Evolutionary conservation across 2,797 vertebrate genomes (phyloP).

Genomic region (Ataeniobius toweri): DNA sequence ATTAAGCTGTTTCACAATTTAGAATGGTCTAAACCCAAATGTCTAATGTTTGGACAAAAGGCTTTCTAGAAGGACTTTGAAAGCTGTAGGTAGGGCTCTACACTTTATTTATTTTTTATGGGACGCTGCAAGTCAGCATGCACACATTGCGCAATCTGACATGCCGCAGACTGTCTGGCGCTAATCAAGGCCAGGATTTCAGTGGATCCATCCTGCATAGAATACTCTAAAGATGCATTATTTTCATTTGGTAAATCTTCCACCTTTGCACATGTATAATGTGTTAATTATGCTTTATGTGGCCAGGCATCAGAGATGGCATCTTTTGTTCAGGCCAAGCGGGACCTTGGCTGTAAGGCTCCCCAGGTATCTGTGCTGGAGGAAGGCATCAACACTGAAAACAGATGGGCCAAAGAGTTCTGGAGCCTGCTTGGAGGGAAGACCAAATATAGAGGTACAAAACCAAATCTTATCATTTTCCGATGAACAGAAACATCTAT

Average conservation of each 20-base stretch:
- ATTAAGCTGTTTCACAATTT: background rate
- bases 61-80: background rate
- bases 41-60: background rate
- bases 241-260: background rate
- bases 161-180: conserved; percentile 14
- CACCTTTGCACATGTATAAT: background rate
- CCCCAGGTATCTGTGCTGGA: conserved; percentile 81
- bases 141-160: conserved; percentile 2
- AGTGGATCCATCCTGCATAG: background rate
- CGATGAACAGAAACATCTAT: background rate
- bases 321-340: conserved; percentile 81
- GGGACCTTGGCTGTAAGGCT: conserved; percentile 85
- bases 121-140: background rate
- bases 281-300: conserved; percentile 10
- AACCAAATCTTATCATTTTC: background rate
- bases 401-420: conserved; percentile 81
- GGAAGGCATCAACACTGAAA: conserved; percentile 83
- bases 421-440: conserved; percentile 84
- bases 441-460: conserved; percentile 78
- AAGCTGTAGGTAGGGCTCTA: background rate
- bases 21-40: background rate
- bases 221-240: background rate
- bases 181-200: background rate
- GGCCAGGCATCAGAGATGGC: conserved; percentile 84
- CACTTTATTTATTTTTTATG: conserved; percentile 4